These are phyloP conservation scores for Agraylea sexmaculata DNA, from an alignment of 1,140 invertebrate genomes.

Conservation along the genomic window DNA sequence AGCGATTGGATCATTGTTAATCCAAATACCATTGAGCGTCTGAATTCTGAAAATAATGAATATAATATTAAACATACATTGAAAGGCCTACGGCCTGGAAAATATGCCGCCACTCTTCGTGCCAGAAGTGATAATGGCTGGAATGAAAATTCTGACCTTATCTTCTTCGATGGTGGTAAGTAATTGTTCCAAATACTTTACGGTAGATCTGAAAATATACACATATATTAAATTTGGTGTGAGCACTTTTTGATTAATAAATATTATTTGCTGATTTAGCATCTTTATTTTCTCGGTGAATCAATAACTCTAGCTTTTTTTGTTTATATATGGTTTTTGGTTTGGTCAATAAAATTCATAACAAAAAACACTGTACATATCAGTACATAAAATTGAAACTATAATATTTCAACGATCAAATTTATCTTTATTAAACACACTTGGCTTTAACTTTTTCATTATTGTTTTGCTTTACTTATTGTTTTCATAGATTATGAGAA, in stretches of 20 bases:
- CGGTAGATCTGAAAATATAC: neutral
- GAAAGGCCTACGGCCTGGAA: constrained; percentile 13
- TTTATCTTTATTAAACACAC: constrained; percentile 1
- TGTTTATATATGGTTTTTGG: neutral
- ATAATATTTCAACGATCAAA: neutral
- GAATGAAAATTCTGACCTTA: constrained; percentile 13
- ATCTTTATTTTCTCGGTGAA: constrained; percentile 1
- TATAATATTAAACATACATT: constrained; percentile 16
- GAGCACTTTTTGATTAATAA: constrained; percentile 1
- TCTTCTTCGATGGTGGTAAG: constrained; percentile 19
- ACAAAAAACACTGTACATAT: neutral
- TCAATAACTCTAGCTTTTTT: neutral
- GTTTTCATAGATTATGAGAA: constrained; percentile 18
- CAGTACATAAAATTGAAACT: neutral
- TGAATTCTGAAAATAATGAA: constrained; percentile 7
- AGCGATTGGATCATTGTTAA: constrained; percentile 16
- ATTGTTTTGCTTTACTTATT: constrained; percentile 13
- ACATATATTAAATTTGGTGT: constrained; percentile 1
- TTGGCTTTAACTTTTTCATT: constrained; percentile 2
- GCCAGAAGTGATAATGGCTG: constrained; percentile 16
- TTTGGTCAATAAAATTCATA: neutral
- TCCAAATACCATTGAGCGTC: constrained; percentile 6
- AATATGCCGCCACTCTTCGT: constrained; percentile 14
- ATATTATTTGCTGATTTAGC: neutral
- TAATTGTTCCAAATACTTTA: neutral